Evolutionary conservation across 1,140 invertebrate genomes (phyloP).

Genomic region (Berghia stephanieae): DNA sequence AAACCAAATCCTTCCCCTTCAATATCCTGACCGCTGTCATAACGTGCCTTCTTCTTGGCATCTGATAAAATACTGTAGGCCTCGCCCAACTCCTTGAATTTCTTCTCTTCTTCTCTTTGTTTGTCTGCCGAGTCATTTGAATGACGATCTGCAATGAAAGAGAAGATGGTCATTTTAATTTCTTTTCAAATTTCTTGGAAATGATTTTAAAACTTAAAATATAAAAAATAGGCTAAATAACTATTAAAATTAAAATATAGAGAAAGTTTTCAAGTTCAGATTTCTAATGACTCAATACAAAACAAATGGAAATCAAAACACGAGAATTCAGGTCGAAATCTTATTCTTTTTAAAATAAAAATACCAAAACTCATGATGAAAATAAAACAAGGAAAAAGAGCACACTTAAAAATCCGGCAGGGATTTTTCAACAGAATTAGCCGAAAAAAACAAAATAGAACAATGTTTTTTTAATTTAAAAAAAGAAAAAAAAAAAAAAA

Average conservation of each 20-base stretch:
- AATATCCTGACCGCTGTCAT: slow-evolving; percentile 65
- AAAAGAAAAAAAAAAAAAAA: too few relatives aligned
- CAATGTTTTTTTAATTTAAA: too few relatives aligned
- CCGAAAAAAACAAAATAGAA: too few relatives aligned
- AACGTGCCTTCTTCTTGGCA: slow-evolving; percentile 62
- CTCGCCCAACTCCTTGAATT: slow-evolving; percentile 67
- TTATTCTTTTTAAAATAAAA: not conserved
- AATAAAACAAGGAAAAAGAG: not conserved
- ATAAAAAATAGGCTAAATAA: not conserved
- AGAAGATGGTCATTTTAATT: not conserved
- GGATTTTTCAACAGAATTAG: too few relatives aligned
- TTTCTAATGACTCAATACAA: too few relatives aligned
- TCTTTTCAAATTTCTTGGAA: not conserved
- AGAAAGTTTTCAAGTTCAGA: too few relatives aligned
- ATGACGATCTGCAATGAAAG: slow-evolving; percentile 78
- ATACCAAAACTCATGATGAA: not conserved
- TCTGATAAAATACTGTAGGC: slow-evolving; percentile 66
- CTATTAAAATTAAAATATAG: too few relatives aligned
- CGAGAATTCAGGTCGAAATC: too few relatives aligned
- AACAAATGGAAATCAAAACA: too few relatives aligned
- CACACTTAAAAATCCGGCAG: too few relatives aligned
- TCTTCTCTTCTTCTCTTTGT: slow-evolving; percentile 87
- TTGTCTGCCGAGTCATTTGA: slow-evolving; percentile 83
- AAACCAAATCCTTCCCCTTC: slow-evolving; percentile 41
- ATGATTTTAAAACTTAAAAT: not conserved